These are phyloP conservation scores for Protobothrops mucrosquamatus DNA, from an alignment of 2,113 vertebrate genomes.

Conservation along the genomic window DNA sequence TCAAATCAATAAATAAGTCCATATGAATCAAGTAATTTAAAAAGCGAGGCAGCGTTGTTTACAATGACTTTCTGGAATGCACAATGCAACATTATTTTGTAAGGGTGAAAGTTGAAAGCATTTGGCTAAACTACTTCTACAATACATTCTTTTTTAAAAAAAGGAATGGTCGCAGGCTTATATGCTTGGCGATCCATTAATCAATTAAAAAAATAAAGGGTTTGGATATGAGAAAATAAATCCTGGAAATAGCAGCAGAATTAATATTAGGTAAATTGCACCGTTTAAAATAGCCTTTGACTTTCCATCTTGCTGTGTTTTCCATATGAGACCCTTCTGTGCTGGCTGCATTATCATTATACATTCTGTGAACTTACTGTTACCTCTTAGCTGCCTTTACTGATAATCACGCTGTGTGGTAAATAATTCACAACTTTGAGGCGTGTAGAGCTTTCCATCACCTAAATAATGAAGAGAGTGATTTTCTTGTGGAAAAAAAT, in stretches of 20 bases:
- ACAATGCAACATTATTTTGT: not conserved
- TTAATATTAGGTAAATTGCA: not conserved
- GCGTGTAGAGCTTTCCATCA: not conserved
- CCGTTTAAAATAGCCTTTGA: not conserved
- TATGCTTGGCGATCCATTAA: not conserved
- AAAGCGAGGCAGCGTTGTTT: not conserved
- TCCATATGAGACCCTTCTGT: not conserved
- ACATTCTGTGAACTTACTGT: not conserved
- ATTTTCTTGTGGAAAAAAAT: not conserved
- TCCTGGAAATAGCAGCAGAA: not conserved
- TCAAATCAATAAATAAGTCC: too few relatives aligned
- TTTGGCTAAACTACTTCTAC: not conserved
- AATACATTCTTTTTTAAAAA: not conserved
- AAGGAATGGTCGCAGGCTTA: not conserved
- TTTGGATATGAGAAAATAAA: not conserved
- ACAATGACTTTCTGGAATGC: not conserved
- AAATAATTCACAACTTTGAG: not conserved
- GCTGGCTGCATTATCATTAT: not conserved
- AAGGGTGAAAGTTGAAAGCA: not conserved
- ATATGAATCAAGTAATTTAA: not conserved
- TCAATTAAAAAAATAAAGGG: not conserved
- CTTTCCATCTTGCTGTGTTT: not conserved
- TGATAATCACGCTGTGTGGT: not conserved
- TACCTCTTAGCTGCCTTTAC: not conserved
- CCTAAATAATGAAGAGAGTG: not conserved